phyloP scores from a whole-genome alignment of 1,140 invertebrate species.

The Drosophila jambulina region DNA sequence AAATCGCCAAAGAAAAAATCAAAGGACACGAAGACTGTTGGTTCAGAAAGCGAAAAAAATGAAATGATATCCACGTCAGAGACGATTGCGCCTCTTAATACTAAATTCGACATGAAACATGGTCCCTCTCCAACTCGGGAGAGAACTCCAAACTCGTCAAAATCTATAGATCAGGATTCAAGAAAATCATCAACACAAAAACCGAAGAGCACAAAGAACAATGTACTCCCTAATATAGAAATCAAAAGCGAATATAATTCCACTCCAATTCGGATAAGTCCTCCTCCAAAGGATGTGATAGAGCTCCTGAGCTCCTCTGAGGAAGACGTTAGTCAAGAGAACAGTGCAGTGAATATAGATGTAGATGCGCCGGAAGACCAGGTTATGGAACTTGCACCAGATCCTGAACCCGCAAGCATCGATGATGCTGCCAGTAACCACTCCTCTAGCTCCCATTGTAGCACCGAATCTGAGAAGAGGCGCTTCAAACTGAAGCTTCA shows the following conservation, averaged over 20 bases:
- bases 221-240: not conserved
- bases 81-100: not conserved
- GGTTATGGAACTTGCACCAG: not conserved
- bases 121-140: not conserved
- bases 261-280: constrained; percentile 1
- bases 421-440: constrained; percentile 30
- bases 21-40: not conserved
- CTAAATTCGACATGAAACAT: not conserved
- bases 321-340: constrained; percentile 4
- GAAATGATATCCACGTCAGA: not conserved
- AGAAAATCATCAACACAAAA: not conserved
- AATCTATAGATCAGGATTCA: not conserved
- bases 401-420: not conserved
- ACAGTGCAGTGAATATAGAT: constrained; percentile 14
- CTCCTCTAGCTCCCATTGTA: constrained; percentile 31
- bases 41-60: not conserved
- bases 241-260: constrained; percentile 6
- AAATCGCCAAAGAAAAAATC: not conserved
- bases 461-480: constrained; percentile 30
- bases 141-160: not conserved
- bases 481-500: constrained; percentile 52
- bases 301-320: constrained; percentile 59
- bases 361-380: constrained; percentile 8
- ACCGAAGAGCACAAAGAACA: not conserved
- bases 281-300: constrained; percentile 9